Evolutionary conservation across 2,797 vertebrate genomes (phyloP).

Genomic region (Loris lydekkerianus): DNA sequence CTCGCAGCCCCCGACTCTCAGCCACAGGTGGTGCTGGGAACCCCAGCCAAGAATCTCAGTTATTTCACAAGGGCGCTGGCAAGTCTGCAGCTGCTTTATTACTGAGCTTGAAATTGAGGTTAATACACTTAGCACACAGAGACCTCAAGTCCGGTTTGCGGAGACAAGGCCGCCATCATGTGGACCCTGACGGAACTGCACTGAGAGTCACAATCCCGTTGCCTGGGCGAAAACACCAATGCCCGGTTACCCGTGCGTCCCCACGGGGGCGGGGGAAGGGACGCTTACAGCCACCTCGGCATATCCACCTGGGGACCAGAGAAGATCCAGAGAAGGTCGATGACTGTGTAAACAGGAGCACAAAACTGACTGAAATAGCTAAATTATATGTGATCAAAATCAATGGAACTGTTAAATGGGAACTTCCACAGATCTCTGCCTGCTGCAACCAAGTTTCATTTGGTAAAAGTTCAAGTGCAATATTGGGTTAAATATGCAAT

Average conservation of each 20-base stretch:
- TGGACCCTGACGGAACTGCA: slow-evolving; percentile 81
- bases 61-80: not conserved
- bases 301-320: not conserved
- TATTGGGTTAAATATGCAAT: not conserved
- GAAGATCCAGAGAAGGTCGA: not conserved
- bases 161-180: slow-evolving; percentile 84
- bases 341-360: not conserved
- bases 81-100: not conserved
- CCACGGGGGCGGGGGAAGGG: not conserved
- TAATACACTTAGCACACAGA: not conserved
- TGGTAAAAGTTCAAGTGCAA: not conserved
- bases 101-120: not conserved
- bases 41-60: not conserved
- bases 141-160: slow-evolving; percentile 47
- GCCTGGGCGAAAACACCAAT: fast-evolving
- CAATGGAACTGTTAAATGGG: not conserved
- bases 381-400: not conserved
- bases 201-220: not conserved
- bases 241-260: too few species aligned
- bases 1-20: fast-evolving
- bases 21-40: not conserved
- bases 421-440: not conserved
- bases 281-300: not conserved
- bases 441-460: not conserved
- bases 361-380: not conserved